Base-by-base conservation (phyloP, 2,888 invertebrate species). In the Icerya purchasi region DNA sequence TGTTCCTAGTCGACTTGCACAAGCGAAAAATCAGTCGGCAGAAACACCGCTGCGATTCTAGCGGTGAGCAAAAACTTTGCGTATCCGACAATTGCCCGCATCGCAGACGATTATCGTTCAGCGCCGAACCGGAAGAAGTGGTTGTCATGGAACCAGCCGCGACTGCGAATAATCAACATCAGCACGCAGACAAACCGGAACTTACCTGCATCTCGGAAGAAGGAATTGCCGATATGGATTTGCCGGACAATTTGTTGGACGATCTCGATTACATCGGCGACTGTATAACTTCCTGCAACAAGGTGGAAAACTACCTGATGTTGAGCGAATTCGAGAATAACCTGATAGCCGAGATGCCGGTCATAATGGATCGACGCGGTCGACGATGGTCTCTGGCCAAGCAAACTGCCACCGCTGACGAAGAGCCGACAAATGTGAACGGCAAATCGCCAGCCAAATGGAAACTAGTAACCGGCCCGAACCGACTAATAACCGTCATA, bases 271-370 rank as follows among this genome's bases (percentile, higher is more conserved):
- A 84, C 69, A 83, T 83, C 63, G 84, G 84, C 59, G 85, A 86
- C 70, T 85, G 85, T 71, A 86, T 86, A 71, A 86, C 86, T 65
- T 85, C 85, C 63, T 86, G 86, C 72, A 85, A 86, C 74, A 86
- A 86, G 77, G 82, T 77, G 65, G 86, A 87, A 71, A 86, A 86
- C 73, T 86, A 85, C 70, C 74, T 87, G 67, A 86, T 87, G 85
- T 77, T 86, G 64, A 85, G 85, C 67, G 87, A 87, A 71, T 86
- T 85, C 71, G 86, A 87, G 70, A 86, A 86, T 73, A 86, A 86
- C 71, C 73, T 86, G 61, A 84, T 84, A 68, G 84, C 84, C 1
- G 85, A 85, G 70, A 77, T 83, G 73, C 84, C 84, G 21, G 81
- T 80, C 66, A 74, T 84, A 67, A 77, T 81, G 72, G 84, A 84